Base-by-base conservation (phyloP, 2,113 vertebrate genomes). In the Brachionichthys hirsutus region DNA sequence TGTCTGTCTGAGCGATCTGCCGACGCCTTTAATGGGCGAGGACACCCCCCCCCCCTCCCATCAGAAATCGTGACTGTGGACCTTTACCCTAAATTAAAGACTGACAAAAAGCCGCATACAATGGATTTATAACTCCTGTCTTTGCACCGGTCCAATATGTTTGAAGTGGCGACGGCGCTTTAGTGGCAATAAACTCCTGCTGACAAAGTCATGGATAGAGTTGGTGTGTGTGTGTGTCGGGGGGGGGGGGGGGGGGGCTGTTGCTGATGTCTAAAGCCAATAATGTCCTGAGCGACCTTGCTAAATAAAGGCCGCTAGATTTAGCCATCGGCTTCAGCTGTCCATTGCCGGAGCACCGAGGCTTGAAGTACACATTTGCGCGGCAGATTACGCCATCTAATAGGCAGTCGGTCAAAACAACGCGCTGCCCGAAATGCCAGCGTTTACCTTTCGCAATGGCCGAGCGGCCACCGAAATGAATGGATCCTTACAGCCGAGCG, bases 391-490 rank as follows among this genome's bases (percentile, higher is more conserved):
- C 83, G 81, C 82, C 75, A 59, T 70, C 66, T 87, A 87, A 90
- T 85, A 84, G 84, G 80, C 82, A 90, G 83, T 88, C 87, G 85
- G 84, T 88, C 88, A 87, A 85, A 87, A 88, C 87, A 89, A 88
- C 82, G 84, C 22, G 49, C 67, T 61, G 78, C 68, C 83, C 68
- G 60, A 89, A 87, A 87, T 88, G 83, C 83, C 86, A 86, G 78
- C 78, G 43, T 86, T 87, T 88, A 86, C 85, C 82, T 88, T 75
- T 62, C n/a, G 82, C 86, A 85, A 87, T 87, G 77, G 82, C 82
- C 77, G 47, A 38, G 53, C 80, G 70, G 72, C 55, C 71, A 57
- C 55, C 41, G 47, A 78, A 87, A 85, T 88, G 68, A 87, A 85
- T 88, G 72, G 77, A 73, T 77, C 75, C 73, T 75, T 47, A 48